Conservation (phyloP, 2,888 invertebrate species). For the Leptodirus hochenwartii region DNA sequence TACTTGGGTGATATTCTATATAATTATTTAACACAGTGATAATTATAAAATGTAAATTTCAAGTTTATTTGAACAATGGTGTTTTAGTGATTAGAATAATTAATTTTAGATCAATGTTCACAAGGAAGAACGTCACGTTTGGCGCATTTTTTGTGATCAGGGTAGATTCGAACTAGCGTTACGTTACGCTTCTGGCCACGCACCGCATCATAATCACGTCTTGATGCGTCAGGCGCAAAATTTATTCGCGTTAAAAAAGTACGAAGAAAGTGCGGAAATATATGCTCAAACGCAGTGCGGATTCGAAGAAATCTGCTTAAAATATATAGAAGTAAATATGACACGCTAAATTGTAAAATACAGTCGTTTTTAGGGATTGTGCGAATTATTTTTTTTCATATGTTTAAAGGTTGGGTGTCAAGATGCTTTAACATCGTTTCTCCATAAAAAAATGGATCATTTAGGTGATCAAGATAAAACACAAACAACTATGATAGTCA, state of each 20-base stretch:
- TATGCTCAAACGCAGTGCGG: conserved; percentile 82
- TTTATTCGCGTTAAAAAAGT: conserved; percentile 60
- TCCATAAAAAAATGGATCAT: conserved; percentile 64
- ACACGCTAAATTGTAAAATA: conserved; percentile 1
- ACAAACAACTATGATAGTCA: conserved; percentile 78
- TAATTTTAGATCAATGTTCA: conserved; percentile 68
- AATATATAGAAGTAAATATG: conserved; percentile 74
- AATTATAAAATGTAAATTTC: too few species aligned
- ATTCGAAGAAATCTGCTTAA: conserved; percentile 87
- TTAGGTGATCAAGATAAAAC: conserved; percentile 61
- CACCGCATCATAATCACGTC: conserved; percentile 64
- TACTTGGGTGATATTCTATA: too few species aligned
- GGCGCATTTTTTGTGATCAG: conserved; percentile 76
- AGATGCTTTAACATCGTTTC: conserved; percentile 72
- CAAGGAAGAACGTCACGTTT: conserved; percentile 71
- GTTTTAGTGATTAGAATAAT: too few species aligned
- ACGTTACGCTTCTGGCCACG: conserved; percentile 64
- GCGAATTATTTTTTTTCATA: conserved; percentile 1
- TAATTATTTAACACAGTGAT: too few species aligned
- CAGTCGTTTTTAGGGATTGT: not conserved
- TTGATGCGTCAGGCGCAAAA: conserved; percentile 77
- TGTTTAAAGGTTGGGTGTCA: conserved; percentile 37
- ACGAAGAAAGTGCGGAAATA: conserved; percentile 65
- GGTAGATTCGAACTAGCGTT: conserved; percentile 76
- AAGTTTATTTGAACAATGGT: too few species aligned